Conservation (phyloP, 2,113 vertebrate species). For the Theristicus caerulescens region DNA sequence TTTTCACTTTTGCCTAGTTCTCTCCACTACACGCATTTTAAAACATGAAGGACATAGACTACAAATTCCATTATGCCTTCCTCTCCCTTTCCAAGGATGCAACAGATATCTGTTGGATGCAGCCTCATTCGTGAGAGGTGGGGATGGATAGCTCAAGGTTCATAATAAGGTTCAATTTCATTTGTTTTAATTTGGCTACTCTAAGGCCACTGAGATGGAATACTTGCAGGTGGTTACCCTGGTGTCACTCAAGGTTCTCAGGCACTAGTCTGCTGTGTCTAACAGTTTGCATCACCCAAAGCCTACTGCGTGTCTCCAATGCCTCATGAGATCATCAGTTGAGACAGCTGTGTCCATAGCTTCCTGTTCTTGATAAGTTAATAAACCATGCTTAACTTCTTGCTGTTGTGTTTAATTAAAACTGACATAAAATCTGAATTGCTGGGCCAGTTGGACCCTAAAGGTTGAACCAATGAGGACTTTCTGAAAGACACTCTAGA, state of each 20-base stretch:
- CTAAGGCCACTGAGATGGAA: neutral
- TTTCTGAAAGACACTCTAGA: neutral
- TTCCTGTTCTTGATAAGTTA: neutral
- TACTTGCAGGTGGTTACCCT: neutral
- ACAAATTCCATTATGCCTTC: neutral
- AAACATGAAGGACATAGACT: neutral
- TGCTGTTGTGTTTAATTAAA: constrained; percentile 16
- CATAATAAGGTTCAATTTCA: neutral
- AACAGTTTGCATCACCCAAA: neutral
- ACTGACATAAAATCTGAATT: neutral
- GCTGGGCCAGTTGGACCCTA: neutral
- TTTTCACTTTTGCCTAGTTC: neutral
- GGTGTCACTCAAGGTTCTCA: neutral
- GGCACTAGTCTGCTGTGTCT: neutral
- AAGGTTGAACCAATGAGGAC: neutral
- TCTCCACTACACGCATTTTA: neutral
- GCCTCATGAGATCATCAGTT: neutral
- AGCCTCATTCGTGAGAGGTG: neutral
- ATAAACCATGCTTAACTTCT: neutral
- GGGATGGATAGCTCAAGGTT: neutral
- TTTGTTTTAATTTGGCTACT: neutral
- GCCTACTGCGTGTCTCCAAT: neutral
- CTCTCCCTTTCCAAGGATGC: neutral
- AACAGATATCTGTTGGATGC: neutral
- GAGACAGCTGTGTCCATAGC: neutral